Evolutionary conservation across 92 coral and sea anemone genomes (phyloP), one percentile per base, ranked within the genome.

Genomic region (Phenganax stokvisi): DNA sequence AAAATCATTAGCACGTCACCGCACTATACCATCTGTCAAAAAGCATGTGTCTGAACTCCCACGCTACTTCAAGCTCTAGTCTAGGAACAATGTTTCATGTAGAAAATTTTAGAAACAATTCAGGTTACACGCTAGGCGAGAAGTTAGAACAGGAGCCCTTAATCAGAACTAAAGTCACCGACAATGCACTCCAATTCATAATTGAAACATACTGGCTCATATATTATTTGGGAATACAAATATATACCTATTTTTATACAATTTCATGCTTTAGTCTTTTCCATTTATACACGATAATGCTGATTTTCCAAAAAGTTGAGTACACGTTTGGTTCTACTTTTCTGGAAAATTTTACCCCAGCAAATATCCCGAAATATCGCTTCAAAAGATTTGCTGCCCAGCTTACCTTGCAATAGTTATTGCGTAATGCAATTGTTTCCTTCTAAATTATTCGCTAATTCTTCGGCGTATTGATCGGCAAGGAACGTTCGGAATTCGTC

Each of bases 381-480:
- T 37, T 61, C 67, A 61, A 61, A 15, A 13, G 8, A 61, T n/a
- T 7, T 2, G 63, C 63, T 11, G 8, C 15, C 63, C 63, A 57
- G 12, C 16, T 7, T 57, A 57, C 60, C 16, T 9, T 66, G 51
- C 51, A 17, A 37, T n/a, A 51, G 13, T 31, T 53, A 79, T 47
- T 79, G 83, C 17, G 74, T 79, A 25, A 65, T 54, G 15, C 83
- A 79, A 79, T 79, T 68, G 8, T 68, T 64, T 6, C 72, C 83
- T n/a, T 79, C 73, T 51, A 79, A 27, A 79, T 79, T 79, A 56
- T 65, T 79, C 28, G 83, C 83, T 37, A 79, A 17, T 54, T 79
- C 83, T 54, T 79, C 83, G 12, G 83, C 83, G 65, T 79, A 79
- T 20, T 79, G 72, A 54, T 79, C 74, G 15, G 83, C 74, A 1